Conservation (phyloP, 2,888 invertebrate genomes). For the Scaptomyza reducta region DNA sequence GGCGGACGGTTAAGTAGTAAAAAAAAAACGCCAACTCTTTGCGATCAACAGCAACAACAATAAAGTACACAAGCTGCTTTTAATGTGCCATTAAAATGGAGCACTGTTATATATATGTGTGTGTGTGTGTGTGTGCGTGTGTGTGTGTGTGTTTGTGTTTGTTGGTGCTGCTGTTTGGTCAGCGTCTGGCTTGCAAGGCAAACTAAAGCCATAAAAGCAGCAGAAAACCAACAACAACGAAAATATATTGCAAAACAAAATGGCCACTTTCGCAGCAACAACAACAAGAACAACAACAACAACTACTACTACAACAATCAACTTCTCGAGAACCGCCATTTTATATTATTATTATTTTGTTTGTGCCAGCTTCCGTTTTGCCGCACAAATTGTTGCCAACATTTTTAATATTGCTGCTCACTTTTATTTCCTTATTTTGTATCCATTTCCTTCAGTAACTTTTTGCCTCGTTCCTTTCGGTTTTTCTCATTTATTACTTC, state of each 20-base stretch:
- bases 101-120: conserved; percentile 26
- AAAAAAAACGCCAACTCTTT: conserved; percentile 36
- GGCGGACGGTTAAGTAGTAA: conserved; percentile 44
- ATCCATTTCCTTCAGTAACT: conserved; percentile 19
- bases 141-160: conserved; percentile 29
- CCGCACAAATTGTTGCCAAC: conserved; percentile 30
- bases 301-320: conserved; percentile 4
- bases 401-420: conserved; percentile 68
- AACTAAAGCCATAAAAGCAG: conserved; percentile 76
- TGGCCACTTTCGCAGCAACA: conserved; percentile 57
- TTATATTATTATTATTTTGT: conserved; percentile 60
- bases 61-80: conserved; percentile 72
- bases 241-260: conserved; percentile 64
- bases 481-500: conserved; percentile 45
- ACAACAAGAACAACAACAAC: conserved; percentile 11
- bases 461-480: not conserved
- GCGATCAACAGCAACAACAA: conserved; percentile 44
- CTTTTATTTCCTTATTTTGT: conserved; percentile 40
- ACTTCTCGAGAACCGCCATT: conserved; percentile 61
- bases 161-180: conserved; percentile 58
- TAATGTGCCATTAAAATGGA: conserved; percentile 75
- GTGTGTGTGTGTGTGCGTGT: conserved; percentile 30
- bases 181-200: conserved; percentile 61
- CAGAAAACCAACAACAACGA: conserved; percentile 37
- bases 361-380: conserved; percentile 55